phyloP scores from a whole-genome alignment of 2,888 invertebrate genomes.

The Sycophila texana region DNA sequence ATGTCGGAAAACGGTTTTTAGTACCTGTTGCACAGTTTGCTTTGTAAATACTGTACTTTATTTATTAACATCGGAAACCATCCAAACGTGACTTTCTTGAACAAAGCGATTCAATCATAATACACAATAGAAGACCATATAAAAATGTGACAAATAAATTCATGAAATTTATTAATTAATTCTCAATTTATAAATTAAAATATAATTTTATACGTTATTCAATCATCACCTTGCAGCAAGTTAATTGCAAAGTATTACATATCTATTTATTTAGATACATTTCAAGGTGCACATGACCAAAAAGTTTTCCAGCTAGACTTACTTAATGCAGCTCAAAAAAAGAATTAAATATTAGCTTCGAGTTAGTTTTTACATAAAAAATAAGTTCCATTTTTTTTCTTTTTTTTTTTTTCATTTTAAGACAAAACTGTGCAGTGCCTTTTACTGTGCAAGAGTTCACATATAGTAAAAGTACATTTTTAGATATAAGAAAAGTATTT shows the following conservation, averaged over 20 bases:
- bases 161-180: background rate
- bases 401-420: conserved; percentile 46
- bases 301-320: conserved; percentile 38
- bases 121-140: background rate
- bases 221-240: background rate
- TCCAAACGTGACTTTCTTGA: conserved; percentile 8
- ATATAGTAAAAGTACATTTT: conserved; percentile 35
- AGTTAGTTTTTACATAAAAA: conserved; percentile 35
- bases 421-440: conserved; percentile 34
- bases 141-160: conserved; percentile 14
- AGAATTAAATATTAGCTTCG: conserved; percentile 27
- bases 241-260: conserved; percentile 23
- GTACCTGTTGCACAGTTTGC: conserved; percentile 35
- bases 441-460: conserved; percentile 42
- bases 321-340: conserved; percentile 37
- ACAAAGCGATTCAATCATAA: background rate
- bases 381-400: conserved; percentile 47
- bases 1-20: conserved; percentile 20
- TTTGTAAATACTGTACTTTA: conserved; percentile 45
- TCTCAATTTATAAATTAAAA: background rate
- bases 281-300: conserved; percentile 40
- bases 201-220: background rate
- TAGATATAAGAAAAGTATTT: conserved; percentile 49
- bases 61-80: conserved; percentile 19
- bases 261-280: conserved; percentile 21